Percentiles rank a stretch among this genome's conserved stretches.
Conservation (phyloP, 2,888 invertebrate genomes). For the Phanerotoma sp. region DNA sequence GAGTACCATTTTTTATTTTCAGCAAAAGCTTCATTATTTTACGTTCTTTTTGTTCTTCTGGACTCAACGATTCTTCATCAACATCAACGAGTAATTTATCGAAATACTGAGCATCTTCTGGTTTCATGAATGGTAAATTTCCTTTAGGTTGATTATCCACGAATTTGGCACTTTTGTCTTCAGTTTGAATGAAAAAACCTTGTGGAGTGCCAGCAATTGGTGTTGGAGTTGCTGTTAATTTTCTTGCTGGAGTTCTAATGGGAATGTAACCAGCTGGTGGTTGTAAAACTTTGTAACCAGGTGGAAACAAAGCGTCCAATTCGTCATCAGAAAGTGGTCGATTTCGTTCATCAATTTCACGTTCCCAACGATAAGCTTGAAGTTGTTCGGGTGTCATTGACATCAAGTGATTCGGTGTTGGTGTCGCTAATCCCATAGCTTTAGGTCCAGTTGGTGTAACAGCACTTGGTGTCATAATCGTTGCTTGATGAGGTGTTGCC, state of each 20-base stretch:
- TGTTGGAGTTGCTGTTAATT: conserved; percentile 97
- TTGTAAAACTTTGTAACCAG: conserved; percentile 95
- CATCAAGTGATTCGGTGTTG: conserved; percentile 92
- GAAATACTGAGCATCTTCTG: conserved; percentile 97
- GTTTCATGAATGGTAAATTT: conserved; percentile 98
- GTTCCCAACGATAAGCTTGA: conserved; percentile 97
- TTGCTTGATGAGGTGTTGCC: conserved; percentile 72
- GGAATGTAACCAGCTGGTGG: conserved; percentile 96
- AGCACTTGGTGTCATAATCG: conserved; percentile 64
- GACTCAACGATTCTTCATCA: conserved; percentile 92
- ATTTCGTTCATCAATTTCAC: conserved; percentile 98
- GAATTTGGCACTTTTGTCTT: conserved; percentile 82
- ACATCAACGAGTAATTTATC: conserved; percentile 98
- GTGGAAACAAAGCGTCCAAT: conserved; percentile 95
- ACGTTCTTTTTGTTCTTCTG: conserved; percentile 97
- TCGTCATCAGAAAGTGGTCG: conserved; percentile 96
- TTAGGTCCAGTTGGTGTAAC: conserved; percentile 85
- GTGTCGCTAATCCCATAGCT: conserved; percentile 99
- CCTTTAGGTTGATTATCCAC: conserved; percentile 98
- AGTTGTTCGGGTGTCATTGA: conserved; percentile 99
- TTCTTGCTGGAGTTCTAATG: conserved; percentile 95
- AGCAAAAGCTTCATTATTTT: conserved; percentile 98
- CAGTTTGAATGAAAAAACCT: conserved; percentile 94
- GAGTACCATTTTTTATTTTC: conserved; percentile 99
- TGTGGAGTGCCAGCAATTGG: conserved; percentile 90